Evolutionary conservation across 2,888 invertebrate genomes (phyloP).

Genomic region (Drosophila atroscutellata): DNA sequence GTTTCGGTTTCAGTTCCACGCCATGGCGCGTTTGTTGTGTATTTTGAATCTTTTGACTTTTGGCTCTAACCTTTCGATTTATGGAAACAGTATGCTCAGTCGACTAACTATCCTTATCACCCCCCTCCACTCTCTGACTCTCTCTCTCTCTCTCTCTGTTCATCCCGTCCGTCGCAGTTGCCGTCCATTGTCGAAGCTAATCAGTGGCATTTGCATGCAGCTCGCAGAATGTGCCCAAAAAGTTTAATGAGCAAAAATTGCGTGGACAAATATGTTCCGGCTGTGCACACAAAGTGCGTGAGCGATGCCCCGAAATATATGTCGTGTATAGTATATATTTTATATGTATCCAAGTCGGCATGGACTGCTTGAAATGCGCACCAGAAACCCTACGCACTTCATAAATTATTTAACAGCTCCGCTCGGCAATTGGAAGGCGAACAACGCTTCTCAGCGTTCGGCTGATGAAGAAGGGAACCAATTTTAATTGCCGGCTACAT

Average conservation of each 20-base stretch:
- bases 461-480: slow-evolving; percentile 50
- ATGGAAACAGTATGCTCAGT: slow-evolving; percentile 43
- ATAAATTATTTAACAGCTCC: slow-evolving; percentile 76
- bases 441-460: slow-evolving; percentile 4
- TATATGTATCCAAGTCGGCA: slow-evolving; percentile 11
- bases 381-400: slow-evolving; percentile 75
- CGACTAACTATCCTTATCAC: slow-evolving; percentile 49
- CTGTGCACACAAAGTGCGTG: slow-evolving; percentile 46
- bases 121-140: background rate
- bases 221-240: slow-evolving; percentile 66
- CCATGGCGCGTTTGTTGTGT: slow-evolving; percentile 25
- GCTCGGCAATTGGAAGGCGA: slow-evolving; percentile 48
- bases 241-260: slow-evolving; percentile 70
- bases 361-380: slow-evolving; percentile 67
- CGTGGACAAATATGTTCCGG: slow-evolving; percentile 72
- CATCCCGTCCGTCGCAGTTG: background rate
- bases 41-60: slow-evolving; percentile 22
- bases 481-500: slow-evolving; percentile 70
- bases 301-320: slow-evolving; percentile 39
- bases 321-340: slow-evolving; percentile 6
- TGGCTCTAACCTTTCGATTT: slow-evolving; percentile 50
- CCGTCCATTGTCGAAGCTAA: slow-evolving; percentile 45
- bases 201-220: slow-evolving; percentile 73
- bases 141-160: background rate
- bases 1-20: slow-evolving; percentile 24